These are phyloP conservation scores for Labeo rohita DNA, from an alignment of 2,113 vertebrate species.

Conservation along the genomic window DNA sequence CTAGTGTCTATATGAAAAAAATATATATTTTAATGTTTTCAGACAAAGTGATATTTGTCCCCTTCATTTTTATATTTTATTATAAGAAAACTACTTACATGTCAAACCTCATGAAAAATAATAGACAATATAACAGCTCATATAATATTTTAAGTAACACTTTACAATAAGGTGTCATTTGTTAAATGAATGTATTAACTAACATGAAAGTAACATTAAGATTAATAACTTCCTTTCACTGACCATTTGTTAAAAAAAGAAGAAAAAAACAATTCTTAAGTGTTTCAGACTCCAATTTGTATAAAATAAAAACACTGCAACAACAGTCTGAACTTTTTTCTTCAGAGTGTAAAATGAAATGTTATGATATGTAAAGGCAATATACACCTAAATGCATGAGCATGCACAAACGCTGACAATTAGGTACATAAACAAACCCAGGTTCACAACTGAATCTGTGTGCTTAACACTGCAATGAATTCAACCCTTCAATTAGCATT, in stretches of 20 bases:
- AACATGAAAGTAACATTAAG: too few species aligned
- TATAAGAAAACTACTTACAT: not conserved
- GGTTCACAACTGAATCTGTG: constrained; percentile 9
- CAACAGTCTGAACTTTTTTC: not conserved
- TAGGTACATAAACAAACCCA: constrained; percentile 30
- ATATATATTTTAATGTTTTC: not conserved
- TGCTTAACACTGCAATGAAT: constrained; percentile 42
- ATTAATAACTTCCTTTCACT: not conserved
- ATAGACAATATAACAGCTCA: not conserved
- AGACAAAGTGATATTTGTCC: not conserved
- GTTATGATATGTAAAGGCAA: not conserved
- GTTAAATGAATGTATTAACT: too few species aligned
- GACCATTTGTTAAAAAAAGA: not conserved
- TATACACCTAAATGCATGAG: constrained; percentile 10
- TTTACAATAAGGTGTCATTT: too few species aligned
- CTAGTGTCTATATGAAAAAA: not conserved
- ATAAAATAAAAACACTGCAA: not conserved
- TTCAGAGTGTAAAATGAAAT: not conserved
- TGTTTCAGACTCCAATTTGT: not conserved
- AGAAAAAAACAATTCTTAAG: not conserved
- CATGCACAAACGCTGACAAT: constrained; percentile 16
- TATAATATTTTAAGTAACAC: too few species aligned
- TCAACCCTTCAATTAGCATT: constrained; percentile 32
- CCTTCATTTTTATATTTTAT: not conserved
- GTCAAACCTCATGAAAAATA: not conserved